Evolutionary conservation across 2,797 vertebrate genomes (phyloP).

Genomic region (Lacerta bilineata): DNA sequence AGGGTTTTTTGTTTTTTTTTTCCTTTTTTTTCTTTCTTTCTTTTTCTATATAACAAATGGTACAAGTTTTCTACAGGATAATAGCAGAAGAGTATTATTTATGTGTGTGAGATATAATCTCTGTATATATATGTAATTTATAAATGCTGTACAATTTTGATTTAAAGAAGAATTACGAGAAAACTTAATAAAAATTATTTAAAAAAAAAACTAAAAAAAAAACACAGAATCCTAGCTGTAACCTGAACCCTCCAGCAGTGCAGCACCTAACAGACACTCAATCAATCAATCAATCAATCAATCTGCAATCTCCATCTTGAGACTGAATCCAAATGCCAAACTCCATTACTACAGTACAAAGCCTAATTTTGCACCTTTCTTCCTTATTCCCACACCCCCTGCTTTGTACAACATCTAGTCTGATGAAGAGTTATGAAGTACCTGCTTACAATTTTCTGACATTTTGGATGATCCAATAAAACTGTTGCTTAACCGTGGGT

Average conservation of each 20-base stretch:
- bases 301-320: background rate
- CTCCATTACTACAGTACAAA: background rate
- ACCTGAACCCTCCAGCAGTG: background rate
- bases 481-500: background rate
- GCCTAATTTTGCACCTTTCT: no score
- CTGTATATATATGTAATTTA: no score
- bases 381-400: background rate
- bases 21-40: no score
- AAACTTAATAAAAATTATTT: no score
- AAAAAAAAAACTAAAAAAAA: no score
- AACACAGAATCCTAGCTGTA: background rate
- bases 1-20: no score
- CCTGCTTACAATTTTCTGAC: background rate
- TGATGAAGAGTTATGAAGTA: background rate
- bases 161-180: no score
- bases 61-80: no score
- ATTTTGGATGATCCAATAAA: background rate
- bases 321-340: background rate
- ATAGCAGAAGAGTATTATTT: no score
- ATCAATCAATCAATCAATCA: background rate
- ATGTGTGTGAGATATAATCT: no score
- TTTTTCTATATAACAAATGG: no score
- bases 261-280: background rate
- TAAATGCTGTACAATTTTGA: no score
- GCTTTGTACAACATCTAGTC: background rate